These are phyloP conservation scores for Andrena bicolor DNA, from an alignment of 2,888 invertebrate species.

Conservation along the genomic window DNA sequence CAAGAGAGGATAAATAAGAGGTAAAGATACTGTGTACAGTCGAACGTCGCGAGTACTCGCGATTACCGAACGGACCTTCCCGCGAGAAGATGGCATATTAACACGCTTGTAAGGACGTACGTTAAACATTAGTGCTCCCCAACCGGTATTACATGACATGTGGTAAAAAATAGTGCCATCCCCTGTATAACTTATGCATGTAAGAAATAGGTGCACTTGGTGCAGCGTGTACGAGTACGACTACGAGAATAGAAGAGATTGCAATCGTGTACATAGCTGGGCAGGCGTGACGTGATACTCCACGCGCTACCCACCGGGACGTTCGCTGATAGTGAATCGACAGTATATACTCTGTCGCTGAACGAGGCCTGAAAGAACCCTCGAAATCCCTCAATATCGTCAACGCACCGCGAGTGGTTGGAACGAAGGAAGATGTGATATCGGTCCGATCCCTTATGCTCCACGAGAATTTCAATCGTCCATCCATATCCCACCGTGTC, in stretches of 20 bases:
- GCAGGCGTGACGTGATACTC: conserved; percentile 31
- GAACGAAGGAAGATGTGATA: conserved; percentile 48
- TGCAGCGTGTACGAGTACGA: conserved; percentile 38
- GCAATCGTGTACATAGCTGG: conserved; percentile 39
- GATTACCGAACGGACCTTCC: conserved; percentile 3
- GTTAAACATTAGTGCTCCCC: conserved; percentile 54
- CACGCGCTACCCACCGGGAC: not conserved
- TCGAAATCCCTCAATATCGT: conserved; percentile 56
- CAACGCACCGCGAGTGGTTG: conserved; percentile 56
- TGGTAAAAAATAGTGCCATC: conserved; percentile 67
- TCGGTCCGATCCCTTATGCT: not conserved
- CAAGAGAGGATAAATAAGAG: conserved; percentile 4
- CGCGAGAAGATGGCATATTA: conserved; percentile 47
- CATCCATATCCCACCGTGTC: not conserved
- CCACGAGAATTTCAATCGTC: not conserved
- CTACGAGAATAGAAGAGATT: conserved; percentile 41
- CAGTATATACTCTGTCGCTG: not conserved
- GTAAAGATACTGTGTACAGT: not conserved
- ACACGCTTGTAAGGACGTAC: conserved; percentile 49
- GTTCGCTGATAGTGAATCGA: conserved; percentile 37
- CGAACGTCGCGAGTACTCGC: not conserved
- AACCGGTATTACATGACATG: conserved; percentile 49
- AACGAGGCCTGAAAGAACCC: not conserved
- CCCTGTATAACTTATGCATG: conserved; percentile 53
- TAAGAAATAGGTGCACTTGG: conserved; percentile 52